Evolutionary conservation across 30 jellyfish, hydroid and myxozoan species (phyloP).

Genomic region (Hydractinia echinata): DNA sequence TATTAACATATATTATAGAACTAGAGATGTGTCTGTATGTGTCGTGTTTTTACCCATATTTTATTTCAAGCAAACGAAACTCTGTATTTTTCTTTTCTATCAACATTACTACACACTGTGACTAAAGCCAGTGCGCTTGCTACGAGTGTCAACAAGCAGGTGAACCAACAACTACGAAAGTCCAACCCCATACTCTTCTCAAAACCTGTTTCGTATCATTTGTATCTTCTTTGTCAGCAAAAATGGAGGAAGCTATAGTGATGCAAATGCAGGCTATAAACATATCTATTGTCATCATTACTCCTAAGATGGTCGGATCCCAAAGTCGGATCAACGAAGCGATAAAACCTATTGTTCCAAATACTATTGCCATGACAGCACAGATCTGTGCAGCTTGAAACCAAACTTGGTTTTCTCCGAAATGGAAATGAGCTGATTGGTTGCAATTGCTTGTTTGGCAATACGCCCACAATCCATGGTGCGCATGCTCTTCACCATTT

Average conservation of each 20-base stretch:
- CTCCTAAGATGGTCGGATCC: background rate
- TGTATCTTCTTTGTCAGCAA: background rate
- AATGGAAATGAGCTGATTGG: background rate
- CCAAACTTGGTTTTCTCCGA: background rate
- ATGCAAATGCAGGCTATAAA: background rate
- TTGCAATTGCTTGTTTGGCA: background rate
- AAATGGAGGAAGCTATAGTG: background rate
- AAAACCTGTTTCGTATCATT: background rate
- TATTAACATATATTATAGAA: too few species aligned
- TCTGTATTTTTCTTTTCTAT: background rate
- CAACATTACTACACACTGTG: background rate
- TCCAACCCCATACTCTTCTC: constrained; percentile 11
- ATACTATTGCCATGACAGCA: background rate
- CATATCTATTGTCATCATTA: constrained; percentile 3
- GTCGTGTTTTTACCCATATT: too few species aligned
- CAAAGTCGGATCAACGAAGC: background rate
- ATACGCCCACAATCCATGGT: constrained; percentile 3
- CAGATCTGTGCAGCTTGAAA: background rate
- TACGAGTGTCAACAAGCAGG: background rate
- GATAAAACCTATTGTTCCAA: background rate
- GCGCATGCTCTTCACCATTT: background rate
- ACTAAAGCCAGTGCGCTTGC: background rate
- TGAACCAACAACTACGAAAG: constrained; percentile 8
- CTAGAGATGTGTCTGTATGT: too few species aligned
- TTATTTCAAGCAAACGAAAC: too few species aligned